phyloP scores from a whole-genome alignment of 2,888 invertebrate genomes.

The Exocentrus adspersus region DNA sequence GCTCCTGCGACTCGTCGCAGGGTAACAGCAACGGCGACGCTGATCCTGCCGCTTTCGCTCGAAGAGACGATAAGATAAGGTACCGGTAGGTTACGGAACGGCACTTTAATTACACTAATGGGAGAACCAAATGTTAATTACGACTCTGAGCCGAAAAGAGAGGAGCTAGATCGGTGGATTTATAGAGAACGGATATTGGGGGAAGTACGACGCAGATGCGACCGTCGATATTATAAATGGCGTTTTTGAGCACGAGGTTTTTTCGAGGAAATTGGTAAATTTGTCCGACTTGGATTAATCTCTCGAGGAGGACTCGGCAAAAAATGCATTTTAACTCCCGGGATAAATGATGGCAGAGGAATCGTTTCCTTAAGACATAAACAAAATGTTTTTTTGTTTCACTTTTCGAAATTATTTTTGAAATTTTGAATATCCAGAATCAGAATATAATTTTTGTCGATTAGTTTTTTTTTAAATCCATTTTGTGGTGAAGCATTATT shows the following conservation, averaged over 20 bases:
- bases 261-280: slow-evolving; percentile 23
- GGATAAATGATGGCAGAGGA: background rate
- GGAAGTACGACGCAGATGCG: slow-evolving; percentile 59
- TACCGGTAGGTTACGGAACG: slow-evolving; percentile 69
- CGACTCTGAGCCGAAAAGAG: slow-evolving; percentile 74
- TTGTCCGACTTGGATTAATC: slow-evolving; percentile 15
- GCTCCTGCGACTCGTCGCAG: slow-evolving; percentile 25
- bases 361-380: background rate
- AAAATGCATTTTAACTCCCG: background rate
- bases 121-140: slow-evolving; percentile 80
- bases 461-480: background rate
- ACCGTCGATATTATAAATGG: slow-evolving; percentile 62
- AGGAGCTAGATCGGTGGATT: slow-evolving; percentile 54
- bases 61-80: slow-evolving; percentile 28
- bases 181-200: slow-evolving; percentile 51
- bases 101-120: slow-evolving; percentile 83
- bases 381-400: too few relatives aligned
- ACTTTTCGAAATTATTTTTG: too few relatives aligned
- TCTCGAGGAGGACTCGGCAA: background rate
- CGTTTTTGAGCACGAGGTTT: slow-evolving; percentile 29
- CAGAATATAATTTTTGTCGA: background rate
- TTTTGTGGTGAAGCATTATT: too few relatives aligned
- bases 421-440: too few relatives aligned
- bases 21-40: slow-evolving; percentile 7
- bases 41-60: slow-evolving; percentile 20